These are phyloP conservation scores for Dynastes grantii DNA, from an alignment of 2,888 invertebrate species.

Conservation along the genomic window DNA sequence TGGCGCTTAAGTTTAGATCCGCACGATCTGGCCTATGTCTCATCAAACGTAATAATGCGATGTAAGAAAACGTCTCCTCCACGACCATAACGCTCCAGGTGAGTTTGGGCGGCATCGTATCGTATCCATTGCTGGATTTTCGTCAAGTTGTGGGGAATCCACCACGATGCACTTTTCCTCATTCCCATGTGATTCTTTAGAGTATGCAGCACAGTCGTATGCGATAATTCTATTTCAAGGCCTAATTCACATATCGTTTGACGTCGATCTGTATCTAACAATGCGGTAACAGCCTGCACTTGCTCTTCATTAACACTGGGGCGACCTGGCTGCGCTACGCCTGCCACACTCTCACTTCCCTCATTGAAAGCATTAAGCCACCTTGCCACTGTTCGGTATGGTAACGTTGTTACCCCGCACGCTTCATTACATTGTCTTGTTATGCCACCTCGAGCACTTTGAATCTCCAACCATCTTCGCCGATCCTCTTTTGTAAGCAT, in stretches of 20 bases:
- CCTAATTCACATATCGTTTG: neutral
- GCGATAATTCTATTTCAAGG: slow-evolving; percentile 18
- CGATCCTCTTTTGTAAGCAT: slow-evolving; percentile 5
- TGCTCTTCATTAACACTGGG: slow-evolving; percentile 18
- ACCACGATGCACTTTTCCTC: too few relatives aligned
- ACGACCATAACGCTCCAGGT: too few relatives aligned
- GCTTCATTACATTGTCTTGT: slow-evolving; percentile 9
- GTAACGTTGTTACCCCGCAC: neutral
- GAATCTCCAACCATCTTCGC: slow-evolving; percentile 7
- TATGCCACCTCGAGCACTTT: neutral
- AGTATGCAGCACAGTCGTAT: neutral
- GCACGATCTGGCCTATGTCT: too few relatives aligned
- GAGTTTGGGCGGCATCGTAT: too few relatives aligned
- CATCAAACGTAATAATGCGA: too few relatives aligned
- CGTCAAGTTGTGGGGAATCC: too few relatives aligned
- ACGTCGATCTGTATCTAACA: slow-evolving; percentile 12
- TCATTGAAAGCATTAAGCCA: slow-evolving; percentile 13
- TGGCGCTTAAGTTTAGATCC: too few relatives aligned
- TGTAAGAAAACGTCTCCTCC: too few relatives aligned
- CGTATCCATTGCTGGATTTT: too few relatives aligned
- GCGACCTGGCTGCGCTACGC: neutral
- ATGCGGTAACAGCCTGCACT: neutral
- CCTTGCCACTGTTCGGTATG: slow-evolving; percentile 8
- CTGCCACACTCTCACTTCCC: slow-evolving; percentile 10
- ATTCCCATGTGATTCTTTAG: too few relatives aligned